Evolutionary conservation across 2,797 vertebrate species (phyloP), one percentile per base, ranked within the genome.

Genomic region (Scyliorhinus canicula): DNA sequence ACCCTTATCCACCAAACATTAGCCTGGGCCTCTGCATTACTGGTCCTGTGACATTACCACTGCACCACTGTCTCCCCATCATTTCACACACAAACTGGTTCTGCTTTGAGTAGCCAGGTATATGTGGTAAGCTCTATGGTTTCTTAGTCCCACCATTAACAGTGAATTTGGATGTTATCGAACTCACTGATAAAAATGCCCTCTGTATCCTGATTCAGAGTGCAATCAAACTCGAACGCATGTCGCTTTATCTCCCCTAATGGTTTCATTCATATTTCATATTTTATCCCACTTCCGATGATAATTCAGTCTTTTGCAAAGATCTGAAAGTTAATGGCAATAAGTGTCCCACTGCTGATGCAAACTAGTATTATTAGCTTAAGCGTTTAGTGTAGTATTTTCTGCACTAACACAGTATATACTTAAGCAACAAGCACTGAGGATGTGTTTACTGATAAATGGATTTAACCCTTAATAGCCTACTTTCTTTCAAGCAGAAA

Each of bases 221-320:
- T 50, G 2, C 50, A 50, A 28, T 85, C 82, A 50, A 60, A 57
- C 14, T n/a, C 12, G 12, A 63, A 63, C 40, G 26, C 52, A 57
- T 55, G 1, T 88, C 40, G 57, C 11, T 71, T 69, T 71, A 67
- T 67, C 12, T 67, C 44, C 28, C 5, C 44, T 52, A 50, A 93
- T 69, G 65, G 2, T 31, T 69, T 93, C 47, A 71, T 69, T 67
- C 65, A 71, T 93, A 71, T 52, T 93, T 71, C 50, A 93, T 71
- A 31, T 31, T 31, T 93, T 69, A 35, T 19, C 28, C 65, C 26
- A 88, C 85, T 93, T 93, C 40, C 31, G 67, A 35, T 69, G 44
- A 93, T 93, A 26, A 93, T 52, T 50, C 44, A 93, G 44, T 93
- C 63, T 31, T 93, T 93, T 71, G 40, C 24, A 69, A 93, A 93